phyloP scores from a whole-genome alignment of 2,797 vertebrate species.

The Lepus townsendii region DNA sequence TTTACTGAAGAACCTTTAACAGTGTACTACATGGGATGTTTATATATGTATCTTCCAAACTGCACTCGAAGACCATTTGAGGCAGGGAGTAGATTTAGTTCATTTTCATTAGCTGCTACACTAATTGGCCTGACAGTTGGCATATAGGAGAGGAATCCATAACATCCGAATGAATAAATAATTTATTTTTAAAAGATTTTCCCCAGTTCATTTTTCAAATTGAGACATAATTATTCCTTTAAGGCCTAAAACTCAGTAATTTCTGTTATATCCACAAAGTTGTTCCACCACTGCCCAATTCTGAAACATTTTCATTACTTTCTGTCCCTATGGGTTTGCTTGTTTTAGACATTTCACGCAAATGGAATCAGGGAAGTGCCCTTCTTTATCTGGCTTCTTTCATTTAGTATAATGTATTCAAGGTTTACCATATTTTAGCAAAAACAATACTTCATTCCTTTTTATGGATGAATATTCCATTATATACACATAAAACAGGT shows the following conservation, averaged over 20 bases:
- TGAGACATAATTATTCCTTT: neutral
- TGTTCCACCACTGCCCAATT: slow-evolving; percentile 12
- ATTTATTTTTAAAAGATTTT: neutral
- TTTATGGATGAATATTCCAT: neutral
- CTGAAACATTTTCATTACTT: slow-evolving; percentile 42
- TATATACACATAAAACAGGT: neutral
- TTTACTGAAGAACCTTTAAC: slow-evolving; percentile 7
- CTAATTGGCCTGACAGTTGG: neutral
- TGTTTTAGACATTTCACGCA: slow-evolving; percentile 52
- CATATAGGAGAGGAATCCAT: neutral
- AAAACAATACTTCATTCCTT: neutral
- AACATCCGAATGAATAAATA: slow-evolving; percentile 13
- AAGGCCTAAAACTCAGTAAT: neutral
- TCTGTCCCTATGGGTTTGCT: neutral
- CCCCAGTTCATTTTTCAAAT: neutral
- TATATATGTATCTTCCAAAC: neutral
- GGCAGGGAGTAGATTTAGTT: neutral
- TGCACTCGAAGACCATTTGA: neutral
- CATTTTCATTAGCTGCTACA: slow-evolving; percentile 39
- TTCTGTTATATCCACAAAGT: neutral
- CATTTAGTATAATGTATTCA: neutral
- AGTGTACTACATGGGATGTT: neutral
- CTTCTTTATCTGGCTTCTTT: slow-evolving; percentile 45
- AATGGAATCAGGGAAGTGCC: neutral
- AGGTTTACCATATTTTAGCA: neutral